phyloP scores from a whole-genome alignment of 2,113 vertebrate genomes.

The Myotis davidii region DNA sequence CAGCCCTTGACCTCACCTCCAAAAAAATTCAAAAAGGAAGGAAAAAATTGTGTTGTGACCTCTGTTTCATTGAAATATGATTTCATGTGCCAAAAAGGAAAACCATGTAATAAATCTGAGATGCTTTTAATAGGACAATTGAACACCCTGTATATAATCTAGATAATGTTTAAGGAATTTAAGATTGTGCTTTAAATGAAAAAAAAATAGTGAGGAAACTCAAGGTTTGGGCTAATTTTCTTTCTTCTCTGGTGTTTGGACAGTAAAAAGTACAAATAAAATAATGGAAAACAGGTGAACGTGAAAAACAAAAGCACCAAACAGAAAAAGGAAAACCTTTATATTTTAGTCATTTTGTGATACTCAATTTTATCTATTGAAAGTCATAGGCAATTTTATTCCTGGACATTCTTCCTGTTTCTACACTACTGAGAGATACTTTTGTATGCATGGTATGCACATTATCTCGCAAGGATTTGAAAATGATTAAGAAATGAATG shows the following conservation, averaged over 20 bases:
- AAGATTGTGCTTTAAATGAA: neutral
- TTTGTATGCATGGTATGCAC: neutral
- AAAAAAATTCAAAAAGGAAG: neutral
- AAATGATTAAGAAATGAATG: neutral
- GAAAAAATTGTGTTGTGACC: conserved; percentile 3
- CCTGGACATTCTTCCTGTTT: neutral
- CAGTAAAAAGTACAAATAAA: neutral
- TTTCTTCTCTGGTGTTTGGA: neutral
- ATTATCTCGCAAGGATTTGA: neutral
- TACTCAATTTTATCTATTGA: neutral
- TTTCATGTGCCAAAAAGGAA: conserved; percentile 17
- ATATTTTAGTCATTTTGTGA: conserved; percentile 32
- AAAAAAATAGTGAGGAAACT: neutral
- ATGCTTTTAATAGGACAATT: conserved; percentile 5
- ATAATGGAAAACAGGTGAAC: neutral
- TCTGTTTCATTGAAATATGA: conserved; percentile 66
- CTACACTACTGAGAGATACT: neutral
- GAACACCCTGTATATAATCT: neutral
- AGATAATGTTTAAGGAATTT: neutral
- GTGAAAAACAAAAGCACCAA: neutral
- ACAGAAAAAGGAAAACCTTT: neutral
- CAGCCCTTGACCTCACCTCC: neutral
- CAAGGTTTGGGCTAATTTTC: neutral
- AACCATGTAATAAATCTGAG: conserved; percentile 77
- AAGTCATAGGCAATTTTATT: neutral